phyloP scores from a whole-genome alignment of 2,888 invertebrate species.

The Thera britannica region DNA sequence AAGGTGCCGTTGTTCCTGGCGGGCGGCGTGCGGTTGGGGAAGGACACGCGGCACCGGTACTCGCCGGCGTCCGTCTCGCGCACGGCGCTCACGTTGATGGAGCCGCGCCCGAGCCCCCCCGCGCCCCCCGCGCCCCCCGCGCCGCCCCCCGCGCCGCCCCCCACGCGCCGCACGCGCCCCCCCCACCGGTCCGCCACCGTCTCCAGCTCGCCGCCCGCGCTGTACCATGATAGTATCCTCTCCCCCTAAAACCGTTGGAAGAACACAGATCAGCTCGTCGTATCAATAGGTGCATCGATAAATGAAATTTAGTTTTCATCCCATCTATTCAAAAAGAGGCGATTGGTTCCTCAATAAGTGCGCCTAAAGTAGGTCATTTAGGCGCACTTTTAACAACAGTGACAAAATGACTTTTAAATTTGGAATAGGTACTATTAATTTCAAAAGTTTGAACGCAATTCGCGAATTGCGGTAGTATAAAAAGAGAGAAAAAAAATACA shows the following conservation, averaged over 20 bases:
- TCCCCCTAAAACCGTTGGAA: constrained; percentile 85
- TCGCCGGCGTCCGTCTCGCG: constrained; percentile 95
- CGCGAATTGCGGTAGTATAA: too few relatives aligned
- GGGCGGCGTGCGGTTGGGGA: constrained; percentile 94
- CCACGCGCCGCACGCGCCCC: constrained; percentile 75
- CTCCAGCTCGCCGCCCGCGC: constrained; percentile 81
- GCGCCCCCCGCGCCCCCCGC: constrained; percentile 85
- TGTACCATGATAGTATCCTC: constrained; percentile 91
- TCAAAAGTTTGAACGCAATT: too few relatives aligned
- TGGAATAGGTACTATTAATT: too few relatives aligned
- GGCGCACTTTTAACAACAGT: too few relatives aligned
- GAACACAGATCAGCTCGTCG: too few relatives aligned
- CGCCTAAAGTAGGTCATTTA: too few relatives aligned
- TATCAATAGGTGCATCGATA: too few relatives aligned
- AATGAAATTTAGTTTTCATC: too few relatives aligned
- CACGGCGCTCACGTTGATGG: constrained; percentile 94
- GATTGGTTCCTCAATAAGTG: too few relatives aligned
- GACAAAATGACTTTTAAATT: too few relatives aligned
- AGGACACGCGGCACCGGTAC: constrained; percentile 95
- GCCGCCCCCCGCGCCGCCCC: constrained; percentile 74
- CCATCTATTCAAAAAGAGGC: too few relatives aligned
- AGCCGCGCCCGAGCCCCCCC: constrained; percentile 86
- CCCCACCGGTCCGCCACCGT: constrained; percentile 88
- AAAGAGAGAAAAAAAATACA: too few relatives aligned
- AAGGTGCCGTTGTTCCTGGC: constrained; percentile 95